Evolutionary conservation across 2,888 invertebrate species (phyloP).

Genomic region (Phyllotreta striolata): DNA sequence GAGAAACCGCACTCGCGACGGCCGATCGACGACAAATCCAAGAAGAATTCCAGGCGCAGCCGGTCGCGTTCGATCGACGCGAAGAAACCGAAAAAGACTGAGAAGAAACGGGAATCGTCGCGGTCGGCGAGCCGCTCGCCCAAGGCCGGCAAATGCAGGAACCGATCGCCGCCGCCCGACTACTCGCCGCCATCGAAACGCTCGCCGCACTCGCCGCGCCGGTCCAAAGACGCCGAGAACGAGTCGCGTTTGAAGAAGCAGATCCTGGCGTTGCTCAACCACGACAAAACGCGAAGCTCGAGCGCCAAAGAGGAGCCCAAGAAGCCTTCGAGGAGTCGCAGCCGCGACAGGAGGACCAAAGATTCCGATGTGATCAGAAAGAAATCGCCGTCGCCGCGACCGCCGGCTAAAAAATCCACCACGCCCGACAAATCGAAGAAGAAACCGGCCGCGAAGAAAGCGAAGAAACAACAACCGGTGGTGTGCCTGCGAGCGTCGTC

Average conservation of each 20-base stretch:
- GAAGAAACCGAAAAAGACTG: slow-evolving; percentile 17
- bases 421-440: slow-evolving; percentile 36
- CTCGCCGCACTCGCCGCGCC: background rate
- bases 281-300: slow-evolving; percentile 21
- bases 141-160: background rate
- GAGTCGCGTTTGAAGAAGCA: slow-evolving; percentile 28
- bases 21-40: background rate
- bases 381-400: slow-evolving; percentile 15
- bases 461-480: slow-evolving; percentile 61
- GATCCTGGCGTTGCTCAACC: slow-evolving; percentile 28
- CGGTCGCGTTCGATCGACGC: slow-evolving; percentile 12
- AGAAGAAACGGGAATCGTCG: slow-evolving; percentile 14
- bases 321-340: slow-evolving; percentile 39
- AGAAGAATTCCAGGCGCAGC: slow-evolving; percentile 17
- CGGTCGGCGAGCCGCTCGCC: slow-evolving; percentile 7
- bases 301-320: slow-evolving; percentile 34
- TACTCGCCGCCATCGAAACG: background rate
- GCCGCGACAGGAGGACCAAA: slow-evolving; percentile 29
- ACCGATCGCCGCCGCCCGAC: slow-evolving; percentile 5
- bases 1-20: background rate
- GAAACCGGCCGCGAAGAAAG: slow-evolving; percentile 44
- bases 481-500: slow-evolving; percentile 65
- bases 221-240: slow-evolving; percentile 4
- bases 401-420: slow-evolving; percentile 17
- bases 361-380: slow-evolving; percentile 30